Evolutionary conservation across 2,888 invertebrate genomes (phyloP).

Genomic region (Galerucella nymphaeae): DNA sequence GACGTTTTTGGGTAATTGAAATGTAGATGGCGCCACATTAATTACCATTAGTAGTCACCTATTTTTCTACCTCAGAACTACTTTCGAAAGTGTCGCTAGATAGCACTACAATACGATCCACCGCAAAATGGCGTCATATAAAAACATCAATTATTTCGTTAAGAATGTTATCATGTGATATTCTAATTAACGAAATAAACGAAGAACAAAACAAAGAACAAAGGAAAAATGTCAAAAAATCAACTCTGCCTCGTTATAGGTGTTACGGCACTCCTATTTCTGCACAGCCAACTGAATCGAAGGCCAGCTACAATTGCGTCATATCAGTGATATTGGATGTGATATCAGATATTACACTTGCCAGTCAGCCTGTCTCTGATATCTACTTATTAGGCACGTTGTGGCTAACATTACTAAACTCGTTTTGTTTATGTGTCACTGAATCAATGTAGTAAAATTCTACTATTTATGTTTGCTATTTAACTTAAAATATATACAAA

Average conservation of each 20-base stretch:
- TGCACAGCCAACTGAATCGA: constrained; percentile 19
- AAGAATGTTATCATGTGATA: too few species aligned
- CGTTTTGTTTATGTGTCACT: constrained; percentile 1
- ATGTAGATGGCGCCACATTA: too few species aligned
- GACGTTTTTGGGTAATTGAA: too few species aligned
- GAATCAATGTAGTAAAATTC: background rate
- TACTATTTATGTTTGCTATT: too few species aligned
- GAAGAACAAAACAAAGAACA: background rate
- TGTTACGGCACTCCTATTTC: constrained; percentile 58
- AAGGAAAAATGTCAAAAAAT: constrained; percentile 41
- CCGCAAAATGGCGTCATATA: too few species aligned
- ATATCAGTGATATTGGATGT: constrained; percentile 43
- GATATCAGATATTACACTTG: constrained; percentile 49
- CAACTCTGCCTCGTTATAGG: constrained; percentile 57
- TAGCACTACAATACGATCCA: too few species aligned
- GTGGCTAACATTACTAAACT: constrained; percentile 2
- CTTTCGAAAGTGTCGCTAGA: too few species aligned
- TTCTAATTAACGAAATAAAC: constrained; percentile 1
- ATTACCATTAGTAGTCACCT: too few species aligned
- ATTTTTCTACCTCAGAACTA: too few species aligned
- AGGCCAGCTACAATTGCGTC: constrained; percentile 42
- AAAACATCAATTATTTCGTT: too few species aligned
- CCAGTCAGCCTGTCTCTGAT: constrained; percentile 55
- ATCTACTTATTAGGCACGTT: constrained; percentile 30
- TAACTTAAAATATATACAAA: too few species aligned